These are phyloP conservation scores for Drosophila meridiana DNA, from an alignment of 2,888 invertebrate species.

Conservation along the genomic window DNA sequence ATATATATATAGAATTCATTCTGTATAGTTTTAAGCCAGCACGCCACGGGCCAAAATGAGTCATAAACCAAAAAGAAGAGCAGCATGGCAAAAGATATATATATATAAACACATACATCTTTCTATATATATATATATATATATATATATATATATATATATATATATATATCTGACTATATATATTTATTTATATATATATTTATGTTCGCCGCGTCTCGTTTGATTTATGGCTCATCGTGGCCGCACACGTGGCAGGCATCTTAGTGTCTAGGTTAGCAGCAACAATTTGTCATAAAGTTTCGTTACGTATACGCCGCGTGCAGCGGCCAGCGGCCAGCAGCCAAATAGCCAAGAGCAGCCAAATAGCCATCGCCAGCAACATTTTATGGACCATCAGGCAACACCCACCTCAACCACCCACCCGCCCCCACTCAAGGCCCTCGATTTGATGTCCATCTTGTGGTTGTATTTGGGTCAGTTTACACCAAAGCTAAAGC, in stretches of 20 bases:
- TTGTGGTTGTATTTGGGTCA: slow-evolving; percentile 77
- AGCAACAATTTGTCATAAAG: slow-evolving; percentile 82
- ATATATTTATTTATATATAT: slow-evolving; percentile 16
- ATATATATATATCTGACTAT: slow-evolving; percentile 13
- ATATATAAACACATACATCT: slow-evolving; percentile 12
- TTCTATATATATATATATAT: background rate
- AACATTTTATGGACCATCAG: slow-evolving; percentile 71
- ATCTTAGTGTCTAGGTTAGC: slow-evolving; percentile 70
- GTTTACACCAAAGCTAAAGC: slow-evolving; percentile 56
- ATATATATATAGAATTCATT: slow-evolving; percentile 21
- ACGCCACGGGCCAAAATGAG: slow-evolving; percentile 43
- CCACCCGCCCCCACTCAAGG: background rate
- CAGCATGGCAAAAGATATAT: slow-evolving; percentile 18
- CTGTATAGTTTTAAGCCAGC: slow-evolving; percentile 37
- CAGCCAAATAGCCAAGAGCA: slow-evolving; percentile 62
- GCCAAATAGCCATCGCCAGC: slow-evolving; percentile 55
- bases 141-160: slow-evolving; percentile 11
- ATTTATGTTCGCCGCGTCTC: slow-evolving; percentile 32
- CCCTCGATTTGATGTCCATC: slow-evolving; percentile 66
- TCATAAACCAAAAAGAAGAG: slow-evolving; percentile 41
- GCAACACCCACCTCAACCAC: slow-evolving; percentile 14
- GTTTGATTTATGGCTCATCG: slow-evolving; percentile 69
- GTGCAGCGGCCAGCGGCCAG: slow-evolving; percentile 43
- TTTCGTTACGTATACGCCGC: slow-evolving; percentile 64
- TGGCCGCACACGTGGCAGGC: slow-evolving; percentile 70